Evolutionary conservation across 2,888 invertebrate species (phyloP).

Genomic region (Hedya salicella): DNA sequence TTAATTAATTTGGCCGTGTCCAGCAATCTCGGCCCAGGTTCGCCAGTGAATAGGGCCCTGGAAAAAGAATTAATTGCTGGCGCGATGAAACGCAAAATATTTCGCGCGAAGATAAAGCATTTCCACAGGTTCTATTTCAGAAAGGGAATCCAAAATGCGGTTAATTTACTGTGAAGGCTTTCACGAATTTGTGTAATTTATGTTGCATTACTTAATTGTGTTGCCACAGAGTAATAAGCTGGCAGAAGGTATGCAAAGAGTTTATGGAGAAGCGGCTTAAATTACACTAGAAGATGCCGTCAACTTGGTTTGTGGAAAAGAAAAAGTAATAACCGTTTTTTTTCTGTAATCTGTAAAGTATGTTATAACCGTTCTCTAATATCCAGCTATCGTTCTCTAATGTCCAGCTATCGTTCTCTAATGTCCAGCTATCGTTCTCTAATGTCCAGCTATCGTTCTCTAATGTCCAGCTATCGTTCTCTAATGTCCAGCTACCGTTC

Average conservation of each 20-base stretch:
- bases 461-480: too few relatives aligned
- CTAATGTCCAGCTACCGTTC: too few relatives aligned
- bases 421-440: too few relatives aligned
- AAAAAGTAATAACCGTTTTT: too few relatives aligned
- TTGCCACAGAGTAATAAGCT: slow-evolving; percentile 13
- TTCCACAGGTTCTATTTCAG: slow-evolving; percentile 35
- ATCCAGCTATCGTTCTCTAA: too few relatives aligned
- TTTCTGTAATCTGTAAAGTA: too few relatives aligned
- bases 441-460: too few relatives aligned
- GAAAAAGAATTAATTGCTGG: slow-evolving; percentile 53
- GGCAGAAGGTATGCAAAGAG: background rate
- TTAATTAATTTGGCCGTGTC: slow-evolving; percentile 14
- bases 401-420: too few relatives aligned
- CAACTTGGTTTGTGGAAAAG: too few relatives aligned
- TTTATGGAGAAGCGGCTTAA: background rate
- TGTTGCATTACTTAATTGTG: slow-evolving; percentile 43
- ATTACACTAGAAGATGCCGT: background rate
- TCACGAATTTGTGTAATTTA: slow-evolving; percentile 42
- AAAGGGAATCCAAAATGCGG: slow-evolving; percentile 43
- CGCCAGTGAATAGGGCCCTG: slow-evolving; percentile 35
- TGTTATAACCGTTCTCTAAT: too few relatives aligned
- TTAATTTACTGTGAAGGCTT: slow-evolving; percentile 44
- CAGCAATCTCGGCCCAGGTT: slow-evolving; percentile 1
- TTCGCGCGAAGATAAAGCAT: slow-evolving; percentile 40
- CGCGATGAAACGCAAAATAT: slow-evolving; percentile 47